Evolutionary conservation across 2,888 invertebrate species (phyloP), one percentile per base, ranked within the genome.

Genomic region (Xanthia togata): DNA sequence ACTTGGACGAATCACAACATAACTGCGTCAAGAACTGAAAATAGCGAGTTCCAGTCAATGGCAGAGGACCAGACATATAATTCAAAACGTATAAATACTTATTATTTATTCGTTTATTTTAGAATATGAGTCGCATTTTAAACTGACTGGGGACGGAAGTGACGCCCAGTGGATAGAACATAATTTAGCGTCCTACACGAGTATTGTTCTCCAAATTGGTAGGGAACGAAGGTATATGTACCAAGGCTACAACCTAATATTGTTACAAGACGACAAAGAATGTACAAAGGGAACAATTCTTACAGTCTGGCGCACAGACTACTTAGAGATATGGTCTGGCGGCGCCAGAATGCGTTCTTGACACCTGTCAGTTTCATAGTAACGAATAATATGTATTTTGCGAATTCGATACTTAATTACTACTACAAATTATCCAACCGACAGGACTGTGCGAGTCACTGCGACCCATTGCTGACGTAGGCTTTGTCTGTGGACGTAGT

Each of bases 191-290:
- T 83, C 84, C 83, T 81, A 87, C 84, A 65, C 76, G 14, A 71
- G 72, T 76, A 88, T 88, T 89, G 88, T 89, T 78, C 87, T 85
- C 76, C 73, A 82, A 76, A 85, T 84, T 55, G 59, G 75, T 69
- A 85, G 47, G 79, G 81, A 64, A 50, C 60, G 31, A 64, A 71
- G 76, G 67, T 65, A 53, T 44, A 55, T 35, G 47, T 67, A 77
- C 63, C 65, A 67, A 79, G 73, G 68, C 72, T 70, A 59, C 38
- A 55, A 35, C 70, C 57, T 64, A 60, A 71, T 81, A 38, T 60
- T 70, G 65, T 53, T 20, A 59, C 31, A 63, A 70, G 73, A 82
- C 82, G 38, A 81, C 79, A 83, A 79, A 83, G 71, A 67, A 76
- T 72, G 63, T 73, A 65, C 50, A 74, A 76, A 78, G 69, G 72